Base-by-base conservation (phyloP, 2,113 vertebrate species). In the Crocuta crocuta region DNA sequence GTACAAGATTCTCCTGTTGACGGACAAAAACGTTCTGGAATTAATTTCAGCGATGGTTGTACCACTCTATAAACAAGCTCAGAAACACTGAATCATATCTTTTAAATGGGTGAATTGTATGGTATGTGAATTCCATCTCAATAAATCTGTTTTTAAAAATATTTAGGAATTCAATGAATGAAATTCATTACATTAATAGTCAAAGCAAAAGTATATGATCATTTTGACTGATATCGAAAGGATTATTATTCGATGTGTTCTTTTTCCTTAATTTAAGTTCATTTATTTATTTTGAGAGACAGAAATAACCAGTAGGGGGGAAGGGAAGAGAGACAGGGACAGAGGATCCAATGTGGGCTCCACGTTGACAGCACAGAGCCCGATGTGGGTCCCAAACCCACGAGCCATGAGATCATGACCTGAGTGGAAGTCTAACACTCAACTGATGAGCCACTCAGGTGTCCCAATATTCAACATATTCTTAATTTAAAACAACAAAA, bases 401-500 rank as follows among this genome's bases (percentile, higher is more conserved):
- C 21, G 16, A 58, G 23, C 58, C 58, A 23, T 7, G 21, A 23
- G 19, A 58, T 58, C 2, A 58, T 58, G 58, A 58, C 58, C 58
- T 17, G 19, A 58, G 58, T 58, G 21, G 58, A 58, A 58, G 19
- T 58, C 58, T 23, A 58, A 58, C 58, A 58, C 58, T 58, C 58
- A 58, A 23, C 58, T 8, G 19, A 58, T 23, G 58, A 58, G 21
- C 58, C 58, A 58, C 19, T 19, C n/a, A 23, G n/a, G 16, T 39
- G n/a, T 17, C 19, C 31, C 68, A 92, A 79, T 28, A 92, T 35
- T 78, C 70, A 16, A 66, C 9, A 79, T 79, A 94, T 45, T 55
- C 43, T 39, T 90, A 9, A 31, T 45, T 93, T 28, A 81, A 97
- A 96, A 90, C 17, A 95, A 58, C 2, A 93, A 70, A 91, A 97